These are phyloP conservation scores for Sebastes schlegelii DNA, from an alignment of 2,113 vertebrate genomes.

Conservation along the genomic window DNA sequence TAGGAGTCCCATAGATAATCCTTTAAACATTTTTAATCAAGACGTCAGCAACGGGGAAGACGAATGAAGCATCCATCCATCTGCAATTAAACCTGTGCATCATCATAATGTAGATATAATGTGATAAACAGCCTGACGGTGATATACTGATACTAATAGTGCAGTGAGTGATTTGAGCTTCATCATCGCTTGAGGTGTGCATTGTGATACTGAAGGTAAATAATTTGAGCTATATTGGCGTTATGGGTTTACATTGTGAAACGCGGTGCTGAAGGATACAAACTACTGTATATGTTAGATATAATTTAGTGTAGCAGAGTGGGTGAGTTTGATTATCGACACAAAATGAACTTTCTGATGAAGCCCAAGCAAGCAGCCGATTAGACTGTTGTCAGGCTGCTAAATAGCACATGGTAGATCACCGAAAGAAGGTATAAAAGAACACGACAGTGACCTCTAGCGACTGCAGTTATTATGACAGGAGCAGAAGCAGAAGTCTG, in stretches of 20 bases:
- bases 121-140: conserved; percentile 74
- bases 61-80: conserved; percentile 77
- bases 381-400: too few species aligned
- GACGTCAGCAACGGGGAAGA: conserved; percentile 75
- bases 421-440: too few species aligned
- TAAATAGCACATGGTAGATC: too few species aligned
- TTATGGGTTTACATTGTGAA: conserved; percentile 57
- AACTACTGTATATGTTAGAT: conserved; percentile 21
- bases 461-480: too few species aligned
- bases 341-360: conserved; percentile 23
- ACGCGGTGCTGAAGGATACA: conserved; percentile 27
- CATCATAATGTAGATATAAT: conserved; percentile 79
- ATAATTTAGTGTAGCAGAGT: conserved; percentile 18
- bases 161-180: conserved; percentile 64
- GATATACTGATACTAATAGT: conserved; percentile 72
- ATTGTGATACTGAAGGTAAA: conserved; percentile 67
- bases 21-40: conserved; percentile 83
- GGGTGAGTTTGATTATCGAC: conserved; percentile 34
- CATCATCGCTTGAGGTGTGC: conserved; percentile 62
- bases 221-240: conserved; percentile 63
- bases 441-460: too few species aligned
- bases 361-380: neutral
- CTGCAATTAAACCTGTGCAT: conserved; percentile 82
- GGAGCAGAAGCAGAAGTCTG: too few species aligned
- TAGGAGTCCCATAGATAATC: conserved; percentile 73